phyloP scores from a whole-genome alignment of 2,888 invertebrate species.

The Diarsia dahlii region DNA sequence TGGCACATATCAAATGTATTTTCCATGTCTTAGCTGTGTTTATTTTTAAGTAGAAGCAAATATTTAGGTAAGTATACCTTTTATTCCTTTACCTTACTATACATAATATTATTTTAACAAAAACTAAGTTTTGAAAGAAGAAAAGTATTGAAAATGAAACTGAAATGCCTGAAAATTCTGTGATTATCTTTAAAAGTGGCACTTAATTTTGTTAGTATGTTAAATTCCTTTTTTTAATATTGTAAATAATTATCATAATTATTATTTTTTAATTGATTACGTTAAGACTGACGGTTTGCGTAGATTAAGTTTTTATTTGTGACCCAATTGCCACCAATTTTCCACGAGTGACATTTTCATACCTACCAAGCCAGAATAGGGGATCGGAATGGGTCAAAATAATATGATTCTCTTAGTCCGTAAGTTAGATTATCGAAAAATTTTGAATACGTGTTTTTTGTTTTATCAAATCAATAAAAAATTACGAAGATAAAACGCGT shows the following conservation, averaged over 20 bases:
- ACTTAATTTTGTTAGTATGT: constrained; percentile 33
- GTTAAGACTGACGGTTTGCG: constrained; percentile 66
- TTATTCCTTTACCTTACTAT: no score
- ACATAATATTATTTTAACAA: no score
- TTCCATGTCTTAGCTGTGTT: no score
- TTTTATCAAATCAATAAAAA: no score
- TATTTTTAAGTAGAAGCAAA: no score
- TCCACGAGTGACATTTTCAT: background rate
- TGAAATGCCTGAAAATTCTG: constrained; percentile 63
- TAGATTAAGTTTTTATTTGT: constrained; percentile 49
- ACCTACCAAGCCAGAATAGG: background rate
- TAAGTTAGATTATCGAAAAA: no score
- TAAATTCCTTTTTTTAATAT: constrained; percentile 13
- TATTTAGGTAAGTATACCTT: no score
- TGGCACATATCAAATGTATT: no score
- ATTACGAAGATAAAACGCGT: no score
- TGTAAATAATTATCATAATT: constrained; percentile 58
- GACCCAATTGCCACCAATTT: background rate
- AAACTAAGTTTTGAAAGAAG: constrained; percentile 16
- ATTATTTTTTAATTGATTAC: constrained; percentile 44
- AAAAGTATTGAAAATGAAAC: constrained; percentile 60
- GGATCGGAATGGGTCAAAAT: no score
- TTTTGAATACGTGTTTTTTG: no score
- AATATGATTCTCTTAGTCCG: no score
- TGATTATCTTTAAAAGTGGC: constrained; percentile 60